A percentile compares a stretch with the other conserved stretches of the same genome.
These are phyloP conservation scores for Hermaeophaga mercurialis DNA, from an alignment of 2,888 invertebrate species.

Conservation along the genomic window DNA sequence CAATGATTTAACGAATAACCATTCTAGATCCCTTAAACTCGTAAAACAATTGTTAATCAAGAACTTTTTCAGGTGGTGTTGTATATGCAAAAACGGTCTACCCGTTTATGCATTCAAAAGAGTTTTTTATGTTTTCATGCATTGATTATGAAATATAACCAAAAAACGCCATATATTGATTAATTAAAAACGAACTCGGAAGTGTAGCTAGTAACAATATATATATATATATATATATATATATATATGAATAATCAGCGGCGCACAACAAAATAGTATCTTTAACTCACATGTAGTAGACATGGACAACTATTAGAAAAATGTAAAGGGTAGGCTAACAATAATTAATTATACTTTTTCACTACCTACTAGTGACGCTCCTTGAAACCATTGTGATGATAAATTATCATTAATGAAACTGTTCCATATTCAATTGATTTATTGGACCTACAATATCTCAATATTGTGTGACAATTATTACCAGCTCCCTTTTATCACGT, in stretches of 20 bases:
- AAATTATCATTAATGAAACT: no score
- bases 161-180: slow-evolving; percentile 28
- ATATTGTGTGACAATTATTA: no score
- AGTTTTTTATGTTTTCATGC: slow-evolving; percentile 24
- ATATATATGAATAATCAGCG: slow-evolving; percentile 4
- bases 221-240: no score
- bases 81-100: slow-evolving; percentile 18
- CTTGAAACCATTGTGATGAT: no score
- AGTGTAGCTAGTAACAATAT: slow-evolving; percentile 26
- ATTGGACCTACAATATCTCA: no score
- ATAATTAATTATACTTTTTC: no score
- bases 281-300: no score
- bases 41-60: slow-evolving; percentile 11
- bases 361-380: no score
- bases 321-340: no score
- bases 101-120: slow-evolving; percentile 25
- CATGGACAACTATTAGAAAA: no score
- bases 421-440: no score
- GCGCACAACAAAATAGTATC: background rate
- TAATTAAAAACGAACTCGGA: slow-evolving; percentile 28
- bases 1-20: slow-evolving; percentile 4
- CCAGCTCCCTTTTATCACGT: no score
- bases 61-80: slow-evolving; percentile 22
- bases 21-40: slow-evolving; percentile 4
- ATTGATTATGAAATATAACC: slow-evolving; percentile 30